A percentile compares a stretch with the other conserved stretches of the same genome.
These are phyloP conservation scores for Spialia ferax DNA, from an alignment of 2,888 invertebrate species.

Conservation along the genomic window DNA sequence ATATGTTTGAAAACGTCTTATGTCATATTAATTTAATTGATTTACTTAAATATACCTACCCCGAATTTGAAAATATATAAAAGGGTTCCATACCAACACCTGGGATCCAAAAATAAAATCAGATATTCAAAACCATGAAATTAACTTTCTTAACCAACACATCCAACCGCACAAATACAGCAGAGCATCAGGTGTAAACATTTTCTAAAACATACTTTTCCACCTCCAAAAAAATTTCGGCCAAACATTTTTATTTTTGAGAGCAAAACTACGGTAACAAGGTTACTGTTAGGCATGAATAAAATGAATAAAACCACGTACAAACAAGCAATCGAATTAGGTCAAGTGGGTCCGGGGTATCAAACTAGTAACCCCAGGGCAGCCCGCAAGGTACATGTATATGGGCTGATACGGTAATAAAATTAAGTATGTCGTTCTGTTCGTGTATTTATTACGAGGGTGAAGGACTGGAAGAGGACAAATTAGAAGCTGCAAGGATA, in stretches of 20 bases:
- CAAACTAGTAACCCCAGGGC: constrained; percentile 35
- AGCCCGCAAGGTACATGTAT: constrained; percentile 36
- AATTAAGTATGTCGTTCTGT: constrained; percentile 39
- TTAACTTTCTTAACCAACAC: background rate
- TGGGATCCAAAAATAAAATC: background rate
- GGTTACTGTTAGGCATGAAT: constrained; percentile 18
- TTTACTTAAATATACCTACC: too few species aligned
- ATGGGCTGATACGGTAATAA: constrained; percentile 38
- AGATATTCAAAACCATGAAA: background rate
- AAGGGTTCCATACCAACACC: background rate
- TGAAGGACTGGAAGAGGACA: background rate
- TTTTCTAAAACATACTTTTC: background rate
- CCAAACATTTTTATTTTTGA: constrained; percentile 23
- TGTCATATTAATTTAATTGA: too few species aligned
- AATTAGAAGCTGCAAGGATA: background rate
- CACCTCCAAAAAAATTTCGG: background rate
- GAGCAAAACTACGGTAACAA: constrained; percentile 19
- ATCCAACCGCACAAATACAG: constrained; percentile 3
- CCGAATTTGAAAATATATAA: too few species aligned
- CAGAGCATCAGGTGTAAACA: constrained; percentile 23
- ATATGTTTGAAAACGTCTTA: too few species aligned
- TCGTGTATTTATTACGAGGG: constrained; percentile 18
- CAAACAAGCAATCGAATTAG: constrained; percentile 28
- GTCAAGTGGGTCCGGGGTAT: constrained; percentile 24
- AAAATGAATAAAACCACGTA: constrained; percentile 32